Base-by-base conservation (phyloP, 1,140 invertebrate genomes). In the Condylostylus longicornis region DNA sequence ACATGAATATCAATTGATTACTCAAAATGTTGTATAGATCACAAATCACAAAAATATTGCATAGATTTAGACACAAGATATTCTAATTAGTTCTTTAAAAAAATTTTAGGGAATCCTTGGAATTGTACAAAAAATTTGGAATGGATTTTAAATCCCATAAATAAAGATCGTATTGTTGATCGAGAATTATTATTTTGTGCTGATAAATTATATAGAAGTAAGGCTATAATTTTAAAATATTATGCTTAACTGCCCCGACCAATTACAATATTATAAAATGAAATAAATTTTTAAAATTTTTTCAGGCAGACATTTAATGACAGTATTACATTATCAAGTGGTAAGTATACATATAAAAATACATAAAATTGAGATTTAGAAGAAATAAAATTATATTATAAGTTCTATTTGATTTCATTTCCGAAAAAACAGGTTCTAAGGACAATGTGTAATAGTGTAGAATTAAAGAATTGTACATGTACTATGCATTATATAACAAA, bases 91-190 rank as follows among this genome's bases (percentile, higher is more conserved):
- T n/a, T n/a, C n/a, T n/a, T n/a, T n/a, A n/a, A n/a, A 8, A 34
- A 15, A 15, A n/a, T n/a, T n/a, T 37, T 37, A 72, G 69, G 60
- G 15, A 75, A 75, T 59, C 66, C 63, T 7, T 72, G 70, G 65
- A 70, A 67, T 49, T 75, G 72, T 40, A 63, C 65, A 6, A 52
- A 61, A 14, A 62, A 65, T 38, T 57, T 69, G n/a, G 58, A 62
- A 27, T 75, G 72, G 72, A 54, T 71, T 18, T 43, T 68, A 13
- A 47, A 69, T 28, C 47, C 51, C 31, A 45, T 62, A 15, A 58
- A 58, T 40, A 56, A 53, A 1, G 51, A 45, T 4, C 51, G 62
- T 39, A 54, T 74, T 18, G 54, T 49, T 14, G 71, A 74, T 49
- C 59, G 65, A 30, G 54, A 67, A 10, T 57, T 63, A 34, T 45